Evolutionary conservation across 92 coral and sea anemone genomes (phyloP).

Genomic region (Parazoanthus darwini): DNA sequence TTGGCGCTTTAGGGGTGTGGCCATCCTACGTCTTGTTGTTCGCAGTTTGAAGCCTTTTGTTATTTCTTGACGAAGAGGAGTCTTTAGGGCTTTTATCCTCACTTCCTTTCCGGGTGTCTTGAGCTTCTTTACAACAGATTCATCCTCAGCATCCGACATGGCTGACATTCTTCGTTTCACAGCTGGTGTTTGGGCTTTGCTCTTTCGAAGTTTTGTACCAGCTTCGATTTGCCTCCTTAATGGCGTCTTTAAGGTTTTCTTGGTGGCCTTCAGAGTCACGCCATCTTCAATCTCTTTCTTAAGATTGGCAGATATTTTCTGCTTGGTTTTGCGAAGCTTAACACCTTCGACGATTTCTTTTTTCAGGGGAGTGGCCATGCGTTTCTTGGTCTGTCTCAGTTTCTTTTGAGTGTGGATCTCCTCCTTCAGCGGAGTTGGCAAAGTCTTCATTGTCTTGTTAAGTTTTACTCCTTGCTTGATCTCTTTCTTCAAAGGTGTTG

Average conservation of each 20-base stretch:
- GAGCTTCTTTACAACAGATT: constrained; percentile 54
- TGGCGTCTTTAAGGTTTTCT: constrained; percentile 67
- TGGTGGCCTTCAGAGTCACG: constrained; percentile 46
- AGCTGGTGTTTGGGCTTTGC: constrained; percentile 44
- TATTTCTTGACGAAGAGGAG: constrained; percentile 39
- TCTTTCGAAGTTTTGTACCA: constrained; percentile 48
- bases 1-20: constrained; percentile 65
- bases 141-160: constrained; percentile 33
- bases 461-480: constrained; percentile 65
- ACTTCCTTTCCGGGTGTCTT: constrained; percentile 49
- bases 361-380: constrained; percentile 61
- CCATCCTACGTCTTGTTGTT: constrained; percentile 58
- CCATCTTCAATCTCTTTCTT: constrained; percentile 62
- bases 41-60: constrained; percentile 60
- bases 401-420: constrained; percentile 59
- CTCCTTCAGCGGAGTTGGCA: constrained; percentile 65
- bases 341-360: constrained; percentile 49
- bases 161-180: constrained; percentile 61
- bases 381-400: constrained; percentile 64
- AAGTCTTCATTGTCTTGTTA: constrained; percentile 58
- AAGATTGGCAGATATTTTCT: constrained; percentile 36
- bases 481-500: constrained; percentile 68
- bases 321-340: constrained; percentile 47
- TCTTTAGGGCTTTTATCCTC: constrained; percentile 39
- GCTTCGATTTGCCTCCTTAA: constrained; percentile 62